Evolutionary conservation across 2,888 invertebrate genomes (phyloP).

Genomic region (Trachelus stipa): DNA sequence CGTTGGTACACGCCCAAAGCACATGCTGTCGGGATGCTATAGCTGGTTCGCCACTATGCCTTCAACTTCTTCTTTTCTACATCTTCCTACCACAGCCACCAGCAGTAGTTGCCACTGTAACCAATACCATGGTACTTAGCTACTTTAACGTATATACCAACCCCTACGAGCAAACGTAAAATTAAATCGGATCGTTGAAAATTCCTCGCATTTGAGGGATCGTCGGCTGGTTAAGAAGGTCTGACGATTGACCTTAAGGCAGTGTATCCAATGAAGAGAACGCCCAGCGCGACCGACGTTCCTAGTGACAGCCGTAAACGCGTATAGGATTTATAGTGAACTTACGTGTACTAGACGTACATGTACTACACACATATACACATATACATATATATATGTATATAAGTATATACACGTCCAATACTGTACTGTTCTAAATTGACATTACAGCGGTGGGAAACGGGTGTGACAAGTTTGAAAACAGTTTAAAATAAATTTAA

Average conservation of each 20-base stretch:
- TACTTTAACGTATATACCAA: too few species aligned
- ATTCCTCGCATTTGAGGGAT: conserved; percentile 33
- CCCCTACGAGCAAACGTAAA: too few species aligned
- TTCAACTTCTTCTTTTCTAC: conserved; percentile 31
- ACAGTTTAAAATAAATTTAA: too few species aligned
- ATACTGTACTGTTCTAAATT: not conserved
- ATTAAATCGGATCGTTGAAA: conserved; percentile 37
- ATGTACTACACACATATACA: too few species aligned
- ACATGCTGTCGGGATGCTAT: conserved; percentile 58
- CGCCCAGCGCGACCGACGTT: not conserved
- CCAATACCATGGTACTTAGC: too few species aligned
- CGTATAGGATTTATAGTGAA: not conserved
- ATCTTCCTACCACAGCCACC: conserved; percentile 19
- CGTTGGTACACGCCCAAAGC: conserved; percentile 62
- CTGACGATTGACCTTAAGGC: conserved; percentile 55
- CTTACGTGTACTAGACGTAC: too few species aligned
- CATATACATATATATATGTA: too few species aligned
- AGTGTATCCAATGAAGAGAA: conserved; percentile 34
- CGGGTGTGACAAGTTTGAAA: too few species aligned
- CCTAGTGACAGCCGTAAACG: not conserved
- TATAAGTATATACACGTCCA: too few species aligned
- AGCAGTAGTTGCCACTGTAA: too few species aligned
- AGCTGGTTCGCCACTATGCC: conserved; percentile 28
- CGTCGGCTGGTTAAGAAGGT: conserved; percentile 22
- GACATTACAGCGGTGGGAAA: not conserved